Base-by-base conservation (phyloP, 2,113 vertebrate species). In the Hippocampus mohnikei region DNA sequence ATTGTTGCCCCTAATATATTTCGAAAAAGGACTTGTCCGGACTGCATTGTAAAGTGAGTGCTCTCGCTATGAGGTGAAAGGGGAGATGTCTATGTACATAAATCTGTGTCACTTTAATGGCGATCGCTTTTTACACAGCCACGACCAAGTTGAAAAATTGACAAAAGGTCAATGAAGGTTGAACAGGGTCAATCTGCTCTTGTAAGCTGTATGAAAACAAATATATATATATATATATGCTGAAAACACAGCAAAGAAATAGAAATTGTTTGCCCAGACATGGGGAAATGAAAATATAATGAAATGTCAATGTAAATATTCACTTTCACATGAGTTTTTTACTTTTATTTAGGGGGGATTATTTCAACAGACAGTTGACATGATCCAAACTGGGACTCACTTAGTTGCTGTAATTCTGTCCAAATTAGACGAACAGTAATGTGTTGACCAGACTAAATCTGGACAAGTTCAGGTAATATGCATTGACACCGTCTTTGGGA, bases 41-140 rank as follows among this genome's bases (percentile, higher is more conserved):
- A 59, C 71, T 41, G 69, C 10, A 56, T 27, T 37, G 33, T 81
- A 81, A 84, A 82, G 56, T 80, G 63, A 77, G 69, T 21, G 15
- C 41, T 59, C 25, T 69, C 23, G 44, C 42, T 69, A 12, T 48
- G 73, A 42, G 81, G 46, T 66, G 42, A 33, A 8, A 46, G 6
- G 66, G 1, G 67, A 50, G 18, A 25, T n/a, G 61, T 75, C 41
- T 58, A 20, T 21, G 66, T 52, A 78, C 80, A 85, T 85, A 81
- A 83, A 87, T 87, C 74, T 76, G 81, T 50, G 84, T 77, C 82
- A 85, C 72, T 85, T 85, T 68, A 83, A 78, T 6, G 61, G 21
- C 27, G 55, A 42, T 60, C 74, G 48, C 58, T 84, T 67, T 83
- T 82, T 67, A 81, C 74, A 53, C 81, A 59, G 69, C 53, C 23